Percentiles rank a stretch among this genome's conserved stretches.
phyloP scores from a whole-genome alignment of 2,888 invertebrate species.

The Seladonia tumulorum region DNA sequence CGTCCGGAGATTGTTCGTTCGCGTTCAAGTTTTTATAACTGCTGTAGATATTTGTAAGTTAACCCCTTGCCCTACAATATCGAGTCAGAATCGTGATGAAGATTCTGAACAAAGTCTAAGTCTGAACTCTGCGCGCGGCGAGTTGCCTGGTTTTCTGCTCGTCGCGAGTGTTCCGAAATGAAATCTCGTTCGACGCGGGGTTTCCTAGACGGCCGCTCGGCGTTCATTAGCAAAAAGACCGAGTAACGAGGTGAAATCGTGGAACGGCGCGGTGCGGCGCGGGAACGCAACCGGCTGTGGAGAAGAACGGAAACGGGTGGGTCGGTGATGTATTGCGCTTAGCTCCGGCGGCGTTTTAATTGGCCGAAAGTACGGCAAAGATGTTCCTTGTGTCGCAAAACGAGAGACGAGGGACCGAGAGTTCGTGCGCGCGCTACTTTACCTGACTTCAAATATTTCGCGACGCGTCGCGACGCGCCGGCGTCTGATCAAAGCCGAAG shows the following conservation, averaged over 20 bases:
- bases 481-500: slow-evolving; percentile 65
- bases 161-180: not conserved
- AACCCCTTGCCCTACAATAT: too few species aligned
- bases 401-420: not conserved
- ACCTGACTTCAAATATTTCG: slow-evolving; percentile 55
- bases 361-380: slow-evolving; percentile 51
- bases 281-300: not conserved
- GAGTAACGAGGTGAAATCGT: slow-evolving; percentile 29
- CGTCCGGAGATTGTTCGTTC: too few species aligned
- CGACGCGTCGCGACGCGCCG: not conserved
- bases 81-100: too few species aligned
- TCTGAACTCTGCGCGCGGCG: not conserved
- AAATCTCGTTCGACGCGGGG: slow-evolving; percentile 25
- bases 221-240: slow-evolving; percentile 13
- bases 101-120: too few species aligned
- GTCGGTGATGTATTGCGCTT: slow-evolving; percentile 38
- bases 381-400: slow-evolving; percentile 25
- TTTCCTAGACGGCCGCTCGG: slow-evolving; percentile 3
- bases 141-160: not conserved
- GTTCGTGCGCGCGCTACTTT: not conserved
- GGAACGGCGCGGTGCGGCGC: not conserved
- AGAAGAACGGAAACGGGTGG: slow-evolving; percentile 9
- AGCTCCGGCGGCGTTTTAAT: slow-evolving; percentile 67
- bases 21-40: too few species aligned
- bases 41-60: too few species aligned